Evolutionary conservation across 2,113 vertebrate species (phyloP).

Genomic region (Calidris pugnax): DNA sequence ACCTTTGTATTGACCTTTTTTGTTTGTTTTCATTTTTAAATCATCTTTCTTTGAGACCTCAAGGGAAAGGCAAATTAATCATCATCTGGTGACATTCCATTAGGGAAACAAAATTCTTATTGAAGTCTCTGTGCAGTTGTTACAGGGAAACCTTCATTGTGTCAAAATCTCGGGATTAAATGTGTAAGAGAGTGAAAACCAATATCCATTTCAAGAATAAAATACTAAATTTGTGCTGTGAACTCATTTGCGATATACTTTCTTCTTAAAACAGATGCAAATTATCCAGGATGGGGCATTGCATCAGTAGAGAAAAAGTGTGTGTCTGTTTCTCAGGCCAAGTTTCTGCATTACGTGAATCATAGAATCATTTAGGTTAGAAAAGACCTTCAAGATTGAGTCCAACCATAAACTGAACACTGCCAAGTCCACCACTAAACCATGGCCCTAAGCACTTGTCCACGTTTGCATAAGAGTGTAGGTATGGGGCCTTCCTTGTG

Average conservation of each 20-base stretch:
- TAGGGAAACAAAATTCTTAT: slow-evolving; percentile 36
- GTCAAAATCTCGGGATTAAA: slow-evolving; percentile 8
- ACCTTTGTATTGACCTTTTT: not conserved
- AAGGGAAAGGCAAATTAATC: slow-evolving; percentile 40
- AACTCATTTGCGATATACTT: not conserved
- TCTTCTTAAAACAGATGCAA: not conserved
- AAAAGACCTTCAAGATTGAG: not conserved
- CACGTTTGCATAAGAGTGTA: not conserved
- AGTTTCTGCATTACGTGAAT: not conserved
- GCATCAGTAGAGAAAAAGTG: not conserved
- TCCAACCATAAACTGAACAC: not conserved
- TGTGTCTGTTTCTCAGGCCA: not conserved
- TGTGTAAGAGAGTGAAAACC: slow-evolving; percentile 4
- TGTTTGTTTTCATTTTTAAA: slow-evolving; percentile 15
- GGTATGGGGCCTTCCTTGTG: not conserved
- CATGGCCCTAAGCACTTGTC: not conserved
- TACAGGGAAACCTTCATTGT: not conserved
- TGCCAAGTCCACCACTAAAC: not conserved
- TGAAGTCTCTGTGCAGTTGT: slow-evolving; percentile 28
- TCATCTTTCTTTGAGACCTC: not conserved
- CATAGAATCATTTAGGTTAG: not conserved
- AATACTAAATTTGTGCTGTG: not conserved
- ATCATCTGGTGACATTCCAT: slow-evolving; percentile 9
- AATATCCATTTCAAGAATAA: not conserved
- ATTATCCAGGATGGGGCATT: not conserved